Conservation (phyloP, 2,888 invertebrate genomes). For the Camponotus fellah region DNA sequence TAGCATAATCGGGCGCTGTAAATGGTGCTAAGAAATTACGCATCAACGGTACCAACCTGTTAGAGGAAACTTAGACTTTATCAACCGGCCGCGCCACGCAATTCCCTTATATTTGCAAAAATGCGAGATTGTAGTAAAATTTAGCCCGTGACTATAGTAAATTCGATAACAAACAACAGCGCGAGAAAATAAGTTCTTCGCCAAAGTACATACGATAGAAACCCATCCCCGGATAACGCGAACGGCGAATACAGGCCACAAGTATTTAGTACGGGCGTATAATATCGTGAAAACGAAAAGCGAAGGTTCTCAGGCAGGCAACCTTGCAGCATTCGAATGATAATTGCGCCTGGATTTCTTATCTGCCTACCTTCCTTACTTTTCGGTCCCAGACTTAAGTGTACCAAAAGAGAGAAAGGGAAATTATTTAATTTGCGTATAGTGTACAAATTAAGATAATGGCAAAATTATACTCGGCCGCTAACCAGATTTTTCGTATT, state of each 20-base stretch:
- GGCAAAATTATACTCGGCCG: conserved; percentile 22
- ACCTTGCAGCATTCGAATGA: conserved; percentile 61
- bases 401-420: conserved; percentile 49
- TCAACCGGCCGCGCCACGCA: conserved; percentile 23
- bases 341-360: conserved; percentile 60
- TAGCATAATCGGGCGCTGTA: conserved; percentile 13
- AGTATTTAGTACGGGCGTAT: conserved; percentile 53
- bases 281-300: conserved; percentile 59
- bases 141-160: conserved; percentile 51
- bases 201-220: conserved; percentile 45
- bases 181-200: conserved; percentile 55
- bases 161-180: conserved; percentile 61
- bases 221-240: conserved; percentile 49
- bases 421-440: conserved; percentile 47
- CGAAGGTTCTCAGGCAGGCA: conserved; percentile 42
- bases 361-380: conserved; percentile 50
- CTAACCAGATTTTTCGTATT: neutral
- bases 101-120: conserved; percentile 19
- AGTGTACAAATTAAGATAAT: conserved; percentile 41
- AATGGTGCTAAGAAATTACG: conserved; percentile 10
- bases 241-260: conserved; percentile 32
- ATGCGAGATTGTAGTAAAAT: conserved; percentile 54
- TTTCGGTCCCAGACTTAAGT: conserved; percentile 55
- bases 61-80: conserved; percentile 48
- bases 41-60: conserved; percentile 7